A percentile compares a stretch with the other conserved stretches of the same genome.
These are phyloP conservation scores for Coregonus clupeaformis DNA, from an alignment of 2,113 vertebrate genomes.

Conservation along the genomic window DNA sequence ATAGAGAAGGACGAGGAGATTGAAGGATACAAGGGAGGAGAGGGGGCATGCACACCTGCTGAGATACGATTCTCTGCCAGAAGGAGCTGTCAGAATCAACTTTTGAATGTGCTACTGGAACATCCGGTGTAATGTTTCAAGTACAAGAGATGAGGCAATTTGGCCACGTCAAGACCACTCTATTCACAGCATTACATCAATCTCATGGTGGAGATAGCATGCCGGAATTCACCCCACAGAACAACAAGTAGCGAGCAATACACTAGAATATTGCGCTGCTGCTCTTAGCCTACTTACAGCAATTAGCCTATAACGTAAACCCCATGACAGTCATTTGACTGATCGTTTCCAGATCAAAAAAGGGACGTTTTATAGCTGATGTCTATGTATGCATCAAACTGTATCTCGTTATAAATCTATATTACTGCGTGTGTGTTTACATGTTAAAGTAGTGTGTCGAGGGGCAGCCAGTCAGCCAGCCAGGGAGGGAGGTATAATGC, in stretches of 20 bases:
- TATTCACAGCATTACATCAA: neutral
- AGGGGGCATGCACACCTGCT: neutral
- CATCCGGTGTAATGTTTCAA: neutral
- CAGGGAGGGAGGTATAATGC: neutral
- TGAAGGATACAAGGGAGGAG: no score
- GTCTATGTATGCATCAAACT: neutral
- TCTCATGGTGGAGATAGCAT: neutral
- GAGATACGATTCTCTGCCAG: neutral
- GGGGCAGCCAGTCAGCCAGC: neutral
- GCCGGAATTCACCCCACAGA: neutral
- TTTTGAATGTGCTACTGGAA: neutral
- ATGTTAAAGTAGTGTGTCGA: neutral
- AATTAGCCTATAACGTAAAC: neutral
- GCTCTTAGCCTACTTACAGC: neutral
- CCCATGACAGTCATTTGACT: neutral
- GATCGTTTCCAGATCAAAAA: neutral
- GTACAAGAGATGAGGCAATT: neutral
- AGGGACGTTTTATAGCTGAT: neutral
- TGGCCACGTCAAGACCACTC: neutral
- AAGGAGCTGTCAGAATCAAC: neutral
- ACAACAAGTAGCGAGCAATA: neutral
- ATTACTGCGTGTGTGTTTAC: no score
- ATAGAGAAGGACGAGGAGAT: constrained; percentile 9
- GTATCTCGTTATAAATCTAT: no score
- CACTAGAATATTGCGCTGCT: neutral